These are phyloP conservation scores for Drosophila truncata DNA, from an alignment of 1,140 invertebrate genomes.

Conservation along the genomic window DNA sequence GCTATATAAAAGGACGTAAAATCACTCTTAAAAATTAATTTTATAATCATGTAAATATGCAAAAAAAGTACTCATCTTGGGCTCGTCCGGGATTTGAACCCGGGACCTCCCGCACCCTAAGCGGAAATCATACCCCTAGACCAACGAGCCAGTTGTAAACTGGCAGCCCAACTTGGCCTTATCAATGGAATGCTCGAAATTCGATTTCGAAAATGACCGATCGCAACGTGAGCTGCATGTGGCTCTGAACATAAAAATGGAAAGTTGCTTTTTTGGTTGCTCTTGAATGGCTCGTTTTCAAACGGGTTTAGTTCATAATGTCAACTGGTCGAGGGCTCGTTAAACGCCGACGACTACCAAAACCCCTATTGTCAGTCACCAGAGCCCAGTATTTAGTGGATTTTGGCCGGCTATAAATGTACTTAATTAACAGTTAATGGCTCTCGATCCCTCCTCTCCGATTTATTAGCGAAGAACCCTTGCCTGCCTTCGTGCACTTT, in stretches of 20 bases:
- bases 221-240: conserved; percentile 30
- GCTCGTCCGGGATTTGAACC: conserved; percentile 89
- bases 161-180: neutral
- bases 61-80: conserved; percentile 67
- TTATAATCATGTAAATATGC: neutral
- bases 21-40: neutral
- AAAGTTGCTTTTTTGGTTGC: conserved; percentile 20
- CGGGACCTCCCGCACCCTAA: conserved; percentile 89
- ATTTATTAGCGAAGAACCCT: conserved; percentile 12
- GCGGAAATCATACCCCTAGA: conserved; percentile 89
- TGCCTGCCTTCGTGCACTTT: conserved; percentile 51
- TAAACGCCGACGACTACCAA: conserved; percentile 16
- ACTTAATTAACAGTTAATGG: conserved; percentile 60
- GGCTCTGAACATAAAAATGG: conserved; percentile 14
- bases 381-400: conserved; percentile 31
- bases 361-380: conserved; percentile 35
- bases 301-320: conserved; percentile 34
- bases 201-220: conserved; percentile 1
- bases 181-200: conserved; percentile 12
- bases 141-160: conserved; percentile 86
- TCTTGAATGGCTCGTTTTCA: conserved; percentile 23
- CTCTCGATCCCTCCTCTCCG: conserved; percentile 10
- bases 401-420: conserved; percentile 45
- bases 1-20: neutral
- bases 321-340: conserved; percentile 21